Conservation (phyloP, 2,888 invertebrate genomes). For the Drosophila anomalipes region DNA sequence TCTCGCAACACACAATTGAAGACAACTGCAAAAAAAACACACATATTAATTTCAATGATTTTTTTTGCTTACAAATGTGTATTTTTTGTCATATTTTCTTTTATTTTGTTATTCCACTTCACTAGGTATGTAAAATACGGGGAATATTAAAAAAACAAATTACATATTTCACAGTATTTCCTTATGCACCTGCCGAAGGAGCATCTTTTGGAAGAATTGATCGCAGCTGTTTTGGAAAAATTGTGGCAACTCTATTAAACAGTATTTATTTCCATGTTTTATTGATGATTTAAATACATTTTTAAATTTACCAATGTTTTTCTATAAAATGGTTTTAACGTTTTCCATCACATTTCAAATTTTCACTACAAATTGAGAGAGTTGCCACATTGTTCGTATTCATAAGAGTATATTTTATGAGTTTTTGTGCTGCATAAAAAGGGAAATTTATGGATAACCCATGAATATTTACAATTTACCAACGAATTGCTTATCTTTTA, state of each 20-base stretch:
- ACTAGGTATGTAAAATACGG: background rate
- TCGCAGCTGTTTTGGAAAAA: conserved; percentile 2
- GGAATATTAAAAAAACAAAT: background rate
- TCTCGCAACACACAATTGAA: conserved; percentile 21
- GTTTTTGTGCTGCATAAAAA: background rate
- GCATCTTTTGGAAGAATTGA: background rate
- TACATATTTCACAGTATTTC: background rate
- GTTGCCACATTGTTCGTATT: conserved; percentile 6
- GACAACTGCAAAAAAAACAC: conserved; percentile 31
- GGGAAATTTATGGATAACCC: background rate
- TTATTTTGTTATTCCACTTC: background rate
- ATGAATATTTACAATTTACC: conserved; percentile 1
- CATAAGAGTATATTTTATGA: background rate
- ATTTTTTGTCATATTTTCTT: no score
- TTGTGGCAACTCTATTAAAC: background rate
- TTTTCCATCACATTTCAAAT: background rate
- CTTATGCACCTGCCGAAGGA: background rate
- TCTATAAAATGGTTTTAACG: background rate
- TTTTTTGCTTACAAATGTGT: background rate
- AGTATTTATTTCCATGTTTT: background rate
- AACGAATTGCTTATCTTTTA: conserved; percentile 9
- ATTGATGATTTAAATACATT: background rate
- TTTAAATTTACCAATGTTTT: background rate
- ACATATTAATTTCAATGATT: background rate
- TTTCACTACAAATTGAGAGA: background rate